Conservation (phyloP, 2,797 vertebrate species). For the Leucoraja ocellata region DNA sequence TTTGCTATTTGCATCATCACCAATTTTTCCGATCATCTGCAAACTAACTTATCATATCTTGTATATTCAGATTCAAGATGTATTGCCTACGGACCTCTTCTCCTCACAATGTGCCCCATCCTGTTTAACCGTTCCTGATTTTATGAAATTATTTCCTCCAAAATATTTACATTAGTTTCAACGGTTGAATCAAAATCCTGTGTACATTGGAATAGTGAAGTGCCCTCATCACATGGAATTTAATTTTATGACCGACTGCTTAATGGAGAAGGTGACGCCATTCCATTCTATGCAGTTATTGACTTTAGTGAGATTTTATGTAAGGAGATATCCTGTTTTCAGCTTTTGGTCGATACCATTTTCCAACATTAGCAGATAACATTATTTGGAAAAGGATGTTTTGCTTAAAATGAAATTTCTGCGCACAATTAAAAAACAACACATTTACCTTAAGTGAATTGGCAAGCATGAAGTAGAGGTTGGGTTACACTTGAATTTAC, state of each 20-base stretch:
- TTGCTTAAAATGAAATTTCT: constrained; percentile 9
- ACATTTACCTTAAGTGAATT: not conserved
- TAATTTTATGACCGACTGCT: not conserved
- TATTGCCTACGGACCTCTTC: too few relatives aligned
- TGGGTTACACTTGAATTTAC: not conserved
- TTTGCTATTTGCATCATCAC: too few relatives aligned
- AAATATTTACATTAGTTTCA: not conserved
- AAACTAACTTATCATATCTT: too few relatives aligned
- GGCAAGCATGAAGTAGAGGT: not conserved
- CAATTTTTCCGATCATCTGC: too few relatives aligned
- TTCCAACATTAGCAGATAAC: not conserved
- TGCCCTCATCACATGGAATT: not conserved
- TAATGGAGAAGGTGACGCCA: not conserved
- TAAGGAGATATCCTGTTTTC: not conserved
- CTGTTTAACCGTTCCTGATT: not conserved
- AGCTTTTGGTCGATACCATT: not conserved
- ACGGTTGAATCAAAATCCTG: not conserved
- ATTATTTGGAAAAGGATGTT: constrained; percentile 25
- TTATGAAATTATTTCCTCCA: not conserved
- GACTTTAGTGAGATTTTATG: not conserved
- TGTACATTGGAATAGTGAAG: not conserved
- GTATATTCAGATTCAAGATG: too few relatives aligned
- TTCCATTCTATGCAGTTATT: not conserved
- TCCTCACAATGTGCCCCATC: not conserved
- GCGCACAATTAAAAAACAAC: not conserved